These are phyloP conservation scores for Rhopalosiphum maidis DNA, from an alignment of 1,140 invertebrate species.

Conservation along the genomic window DNA sequence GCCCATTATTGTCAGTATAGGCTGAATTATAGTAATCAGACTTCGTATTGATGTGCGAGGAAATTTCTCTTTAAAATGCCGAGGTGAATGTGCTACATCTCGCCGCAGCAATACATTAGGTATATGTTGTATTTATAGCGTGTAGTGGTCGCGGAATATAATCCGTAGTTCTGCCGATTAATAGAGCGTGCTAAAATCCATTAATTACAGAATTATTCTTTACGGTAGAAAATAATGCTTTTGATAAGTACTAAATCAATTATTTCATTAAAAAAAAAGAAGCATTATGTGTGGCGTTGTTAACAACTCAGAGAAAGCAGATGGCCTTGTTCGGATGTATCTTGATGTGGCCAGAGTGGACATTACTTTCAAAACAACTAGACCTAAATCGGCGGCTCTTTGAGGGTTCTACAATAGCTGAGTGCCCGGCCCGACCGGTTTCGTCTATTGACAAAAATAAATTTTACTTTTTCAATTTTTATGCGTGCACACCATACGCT, in stretches of 20 bases:
- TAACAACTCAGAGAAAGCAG: conserved; percentile 35
- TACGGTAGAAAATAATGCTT: not conserved
- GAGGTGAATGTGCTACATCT: conserved; percentile 36
- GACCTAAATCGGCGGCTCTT: conserved; percentile 30
- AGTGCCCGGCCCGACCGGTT: conserved; percentile 14
- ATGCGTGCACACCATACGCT: not conserved
- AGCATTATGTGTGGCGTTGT: not conserved
- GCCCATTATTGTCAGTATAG: not conserved
- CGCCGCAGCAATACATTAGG: not conserved
- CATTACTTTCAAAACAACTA: conserved; percentile 46
- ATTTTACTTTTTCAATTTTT: conserved; percentile 39
- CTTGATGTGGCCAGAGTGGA: not conserved
- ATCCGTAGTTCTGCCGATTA: conserved; percentile 14
- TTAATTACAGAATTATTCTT: conserved; percentile 12
- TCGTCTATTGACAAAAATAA: conserved; percentile 14
- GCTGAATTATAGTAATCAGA: not conserved
- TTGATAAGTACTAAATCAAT: conserved; percentile 22
- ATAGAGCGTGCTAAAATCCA: conserved; percentile 35
- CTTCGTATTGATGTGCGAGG: conserved; percentile 20
- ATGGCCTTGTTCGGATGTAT: conserved; percentile 42
- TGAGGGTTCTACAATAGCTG: conserved; percentile 7
- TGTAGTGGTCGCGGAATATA: not conserved
- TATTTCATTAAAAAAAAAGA: not conserved
- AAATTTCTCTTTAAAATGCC: conserved; percentile 38
- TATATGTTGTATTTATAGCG: not conserved